Percentiles rank a stretch among this genome's conserved stretches.
Evolutionary conservation across 2,797 vertebrate genomes (phyloP).

Genomic region (Premnoplex brunnescens): DNA sequence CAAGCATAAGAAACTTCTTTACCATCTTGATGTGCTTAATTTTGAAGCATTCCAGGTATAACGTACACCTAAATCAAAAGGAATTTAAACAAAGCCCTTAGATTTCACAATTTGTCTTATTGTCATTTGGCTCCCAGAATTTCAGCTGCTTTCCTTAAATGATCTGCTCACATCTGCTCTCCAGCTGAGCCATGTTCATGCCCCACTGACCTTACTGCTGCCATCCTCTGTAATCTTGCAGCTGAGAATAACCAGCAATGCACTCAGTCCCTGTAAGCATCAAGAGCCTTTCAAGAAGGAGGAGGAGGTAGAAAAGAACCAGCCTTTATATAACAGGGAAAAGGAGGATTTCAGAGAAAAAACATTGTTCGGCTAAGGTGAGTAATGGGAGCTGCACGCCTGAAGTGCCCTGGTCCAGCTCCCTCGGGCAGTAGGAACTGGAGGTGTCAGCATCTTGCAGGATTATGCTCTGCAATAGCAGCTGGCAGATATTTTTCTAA

Average conservation of each 20-base stretch:
- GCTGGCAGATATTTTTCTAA: conserved; percentile 40
- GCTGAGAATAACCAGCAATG: conserved; percentile 35
- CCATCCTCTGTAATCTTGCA: conserved; percentile 52
- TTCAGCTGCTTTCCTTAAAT: conserved; percentile 45
- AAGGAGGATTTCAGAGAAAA: conserved; percentile 37
- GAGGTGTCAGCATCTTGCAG: conserved; percentile 31
- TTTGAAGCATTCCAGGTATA: conserved; percentile 14
- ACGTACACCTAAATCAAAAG: neutral
- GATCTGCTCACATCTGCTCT: conserved; percentile 63
- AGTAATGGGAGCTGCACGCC: neutral
- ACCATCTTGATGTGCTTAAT: neutral
- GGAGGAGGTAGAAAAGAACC: neutral
- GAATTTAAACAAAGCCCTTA: conserved; percentile 25
- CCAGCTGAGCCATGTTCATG: conserved; percentile 55
- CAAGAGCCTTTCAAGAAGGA: conserved; percentile 14
- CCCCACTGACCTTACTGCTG: conserved; percentile 57
- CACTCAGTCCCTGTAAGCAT: neutral
- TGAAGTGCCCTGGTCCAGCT: neutral
- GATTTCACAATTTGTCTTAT: conserved; percentile 37
- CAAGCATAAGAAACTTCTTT: conserved; percentile 24
- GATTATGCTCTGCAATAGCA: conserved; percentile 9
- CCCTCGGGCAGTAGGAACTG: neutral
- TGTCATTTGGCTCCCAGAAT: conserved; percentile 40
- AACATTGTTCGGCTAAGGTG: neutral
- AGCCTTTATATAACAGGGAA: neutral